A percentile compares a stretch with the other conserved stretches of the same genome.
Conservation (phyloP, 2,888 invertebrate species). For the Leptarthrus brevirostris region DNA sequence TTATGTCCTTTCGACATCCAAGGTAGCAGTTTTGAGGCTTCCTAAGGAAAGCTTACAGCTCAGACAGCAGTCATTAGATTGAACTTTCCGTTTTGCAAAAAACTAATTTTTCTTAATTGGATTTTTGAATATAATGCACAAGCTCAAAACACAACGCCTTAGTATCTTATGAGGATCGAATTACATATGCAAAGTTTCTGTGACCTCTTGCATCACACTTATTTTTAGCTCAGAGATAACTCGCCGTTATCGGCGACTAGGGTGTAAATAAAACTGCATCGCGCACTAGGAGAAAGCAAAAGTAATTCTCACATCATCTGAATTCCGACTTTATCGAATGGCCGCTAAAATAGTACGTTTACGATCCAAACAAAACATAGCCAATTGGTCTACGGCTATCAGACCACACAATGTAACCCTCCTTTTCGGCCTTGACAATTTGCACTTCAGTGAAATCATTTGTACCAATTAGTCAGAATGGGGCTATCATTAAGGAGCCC, state of each 20-base stretch:
- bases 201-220: conserved; percentile 5
- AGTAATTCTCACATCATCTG: background rate
- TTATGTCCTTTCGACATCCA: background rate
- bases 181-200: background rate
- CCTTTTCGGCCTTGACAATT: background rate
- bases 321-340: background rate
- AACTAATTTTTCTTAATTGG: background rate
- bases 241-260: background rate
- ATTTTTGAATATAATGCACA: background rate
- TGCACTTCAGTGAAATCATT: conserved; percentile 7
- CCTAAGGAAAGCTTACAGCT: background rate
- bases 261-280: background rate
- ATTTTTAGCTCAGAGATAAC: background rate
- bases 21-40: background rate
- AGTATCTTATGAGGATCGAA: background rate
- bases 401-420: background rate
- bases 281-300: background rate
- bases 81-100: background rate
- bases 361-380: background rate
- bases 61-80: background rate
- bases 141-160: background rate
- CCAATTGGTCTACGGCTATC: background rate
- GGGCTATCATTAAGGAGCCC: conserved; percentile 10
- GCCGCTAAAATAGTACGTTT: background rate
- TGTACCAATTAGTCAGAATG: conserved; percentile 41